Evolutionary conservation across 2,113 vertebrate genomes (phyloP).

Genomic region (Psettodes erumei): DNA sequence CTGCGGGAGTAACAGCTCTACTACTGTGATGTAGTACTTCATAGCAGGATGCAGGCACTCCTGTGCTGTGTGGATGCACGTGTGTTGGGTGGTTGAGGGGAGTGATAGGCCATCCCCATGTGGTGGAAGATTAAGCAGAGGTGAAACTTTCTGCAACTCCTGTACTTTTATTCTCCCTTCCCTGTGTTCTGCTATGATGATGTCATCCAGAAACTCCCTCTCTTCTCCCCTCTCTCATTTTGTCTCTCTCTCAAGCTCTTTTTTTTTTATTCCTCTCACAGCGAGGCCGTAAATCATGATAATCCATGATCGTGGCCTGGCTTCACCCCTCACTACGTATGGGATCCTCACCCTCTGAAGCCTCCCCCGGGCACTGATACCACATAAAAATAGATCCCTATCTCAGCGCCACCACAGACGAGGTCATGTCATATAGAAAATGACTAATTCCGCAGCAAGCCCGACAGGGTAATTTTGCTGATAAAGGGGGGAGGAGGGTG

Average conservation of each 20-base stretch:
- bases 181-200: constrained; percentile 60
- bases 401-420: constrained; percentile 77
- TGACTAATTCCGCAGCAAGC: constrained; percentile 77
- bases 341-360: constrained; percentile 77
- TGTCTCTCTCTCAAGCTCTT: constrained; percentile 20
- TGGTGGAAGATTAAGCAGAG: constrained; percentile 25
- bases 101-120: not conserved
- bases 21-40: constrained; percentile 25
- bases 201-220: constrained; percentile 73
- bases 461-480: constrained; percentile 78
- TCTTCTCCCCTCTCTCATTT: constrained; percentile 27
- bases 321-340: constrained; percentile 77
- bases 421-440: constrained; percentile 81
- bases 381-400: constrained; percentile 82
- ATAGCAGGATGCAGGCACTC: constrained; percentile 7
- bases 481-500: constrained; percentile 73
- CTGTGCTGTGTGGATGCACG: not conserved
- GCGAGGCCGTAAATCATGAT: constrained; percentile 78
- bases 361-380: constrained; percentile 74
- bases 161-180: constrained; percentile 53
- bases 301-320: constrained; percentile 80
- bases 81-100: not conserved
- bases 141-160: constrained; percentile 55
- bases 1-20: constrained; percentile 23
- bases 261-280: constrained; percentile 42